Evolutionary conservation across 1,140 invertebrate species (phyloP).

Genomic region (Neomicropteryx cornuta): DNA sequence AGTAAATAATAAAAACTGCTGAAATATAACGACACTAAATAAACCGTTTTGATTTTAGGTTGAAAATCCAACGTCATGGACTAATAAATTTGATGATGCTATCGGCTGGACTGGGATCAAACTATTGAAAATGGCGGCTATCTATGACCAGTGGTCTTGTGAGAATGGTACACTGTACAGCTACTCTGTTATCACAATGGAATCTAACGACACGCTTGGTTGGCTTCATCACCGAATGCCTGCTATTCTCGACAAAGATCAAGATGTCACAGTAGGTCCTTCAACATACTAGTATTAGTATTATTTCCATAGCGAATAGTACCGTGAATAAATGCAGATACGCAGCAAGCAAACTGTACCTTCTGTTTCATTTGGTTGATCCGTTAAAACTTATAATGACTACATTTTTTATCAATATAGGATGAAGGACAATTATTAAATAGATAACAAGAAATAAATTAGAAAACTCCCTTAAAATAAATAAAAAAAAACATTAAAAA

Average conservation of each 20-base stretch:
- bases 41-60: conserved; percentile 41
- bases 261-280: conserved; percentile 50
- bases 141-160: conserved; percentile 61
- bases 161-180: conserved; percentile 52
- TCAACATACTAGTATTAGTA: conserved; percentile 6
- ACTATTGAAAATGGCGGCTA: conserved; percentile 62
- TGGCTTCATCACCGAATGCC: conserved; percentile 76
- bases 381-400: no score
- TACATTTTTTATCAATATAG: no score
- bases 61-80: conserved; percentile 44
- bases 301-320: no score
- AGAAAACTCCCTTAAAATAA: no score
- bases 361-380: no score
- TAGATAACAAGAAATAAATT: no score
- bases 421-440: no score
- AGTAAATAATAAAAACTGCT: no score
- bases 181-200: conserved; percentile 69
- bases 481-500: no score
- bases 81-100: conserved; percentile 35
- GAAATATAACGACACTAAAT: no score
- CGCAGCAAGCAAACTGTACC: no score
- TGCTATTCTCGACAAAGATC: conserved; percentile 55
- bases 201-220: conserved; percentile 53
- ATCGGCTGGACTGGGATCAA: conserved; percentile 49
- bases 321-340: no score